These are phyloP conservation scores for Adrianichthys oophorus DNA, from an alignment of 2,797 vertebrate genomes.

Conservation along the genomic window DNA sequence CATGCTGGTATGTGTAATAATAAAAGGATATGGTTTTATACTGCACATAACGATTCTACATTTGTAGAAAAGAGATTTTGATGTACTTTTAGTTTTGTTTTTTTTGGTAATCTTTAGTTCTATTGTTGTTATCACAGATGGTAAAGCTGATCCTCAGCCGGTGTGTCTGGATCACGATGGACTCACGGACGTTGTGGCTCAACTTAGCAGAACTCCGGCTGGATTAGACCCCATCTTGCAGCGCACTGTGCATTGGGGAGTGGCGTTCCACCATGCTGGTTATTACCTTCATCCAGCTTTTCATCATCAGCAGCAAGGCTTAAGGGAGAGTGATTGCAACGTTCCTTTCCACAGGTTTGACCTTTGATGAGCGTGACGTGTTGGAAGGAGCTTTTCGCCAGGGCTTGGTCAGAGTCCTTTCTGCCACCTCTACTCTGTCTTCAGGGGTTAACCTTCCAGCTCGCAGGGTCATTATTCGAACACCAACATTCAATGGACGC, in stretches of 20 bases:
- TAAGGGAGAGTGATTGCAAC: background rate
- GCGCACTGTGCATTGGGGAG: slow-evolving; percentile 90
- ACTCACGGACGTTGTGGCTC: slow-evolving; percentile 84
- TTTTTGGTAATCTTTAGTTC: background rate
- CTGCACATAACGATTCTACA: background rate
- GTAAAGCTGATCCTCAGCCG: slow-evolving; percentile 45
- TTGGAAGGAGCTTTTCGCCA: slow-evolving; percentile 93
- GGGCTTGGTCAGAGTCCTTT: slow-evolving; percentile 86
- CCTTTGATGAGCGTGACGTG: slow-evolving; percentile 94
- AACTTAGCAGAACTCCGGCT: slow-evolving; percentile 86
- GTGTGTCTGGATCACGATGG: slow-evolving; percentile 80
- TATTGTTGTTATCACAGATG: slow-evolving; percentile 35
- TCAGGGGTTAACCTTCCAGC: slow-evolving; percentile 97
- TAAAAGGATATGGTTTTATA: background rate
- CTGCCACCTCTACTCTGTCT: slow-evolving; percentile 93
- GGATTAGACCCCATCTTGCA: slow-evolving; percentile 89
- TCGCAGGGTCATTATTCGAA: slow-evolving; percentile 92
- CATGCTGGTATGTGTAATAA: slow-evolving; percentile 49
- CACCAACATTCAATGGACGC: slow-evolving; percentile 88
- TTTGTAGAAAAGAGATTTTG: background rate
- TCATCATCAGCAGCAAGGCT: background rate
- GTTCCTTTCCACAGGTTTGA: slow-evolving; percentile 82
- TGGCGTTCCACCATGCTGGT: slow-evolving; percentile 98
- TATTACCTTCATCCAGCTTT: slow-evolving; percentile 20
- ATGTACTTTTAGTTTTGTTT: background rate